Evolutionary conservation across 1,140 invertebrate genomes (phyloP), one percentile per base, ranked within the genome.

Genomic region (Aphelinus certus): DNA sequence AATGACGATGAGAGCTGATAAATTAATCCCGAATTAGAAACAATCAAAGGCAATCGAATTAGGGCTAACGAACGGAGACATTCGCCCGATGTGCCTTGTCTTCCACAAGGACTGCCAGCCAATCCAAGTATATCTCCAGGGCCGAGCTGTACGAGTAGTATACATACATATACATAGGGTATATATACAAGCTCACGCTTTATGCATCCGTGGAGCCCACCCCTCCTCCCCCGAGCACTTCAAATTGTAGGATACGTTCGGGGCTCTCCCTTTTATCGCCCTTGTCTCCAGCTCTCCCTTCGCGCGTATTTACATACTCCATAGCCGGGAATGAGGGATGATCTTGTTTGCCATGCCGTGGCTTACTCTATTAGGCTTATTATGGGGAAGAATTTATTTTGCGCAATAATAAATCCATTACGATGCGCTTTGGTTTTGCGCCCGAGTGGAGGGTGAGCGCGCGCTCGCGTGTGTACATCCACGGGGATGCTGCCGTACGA

Each of bases 341-440:
- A 88, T 88, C 85, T 86, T 88, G 84, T 87, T 87, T 88, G 83
- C 83, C 75, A 82, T 84, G 83, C 85, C 77, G 85, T 80, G 82
- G 82, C 26, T 85, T 83, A 83, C 82, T 85, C 85, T 86, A 86
- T 87, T 87, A 86, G 82, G 84, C 84, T 86, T 82, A 83, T 86
- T 87, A 86, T 79, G 81, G 79, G 81, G 81, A 81, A 80, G 81
- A 86, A 88, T 88, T 88, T 87, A 88, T 87, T 87, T 85, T 84
- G 84, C 81, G 81, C 85, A 85, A 87, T 87, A 87, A 88, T 87
- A 88, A 87, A 87, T 87, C 85, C 84, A 88, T 88, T 88, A 86
- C 79, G 78, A 78, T 75, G 73, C 76, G 78, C 42, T 57, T 53
- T 62, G 45, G 43, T 26, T 73, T 65, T 67, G 66, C n/a, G 47